These are phyloP conservation scores for Tachysurus fulvidraco DNA, from an alignment of 2,113 vertebrate species.

Conservation along the genomic window DNA sequence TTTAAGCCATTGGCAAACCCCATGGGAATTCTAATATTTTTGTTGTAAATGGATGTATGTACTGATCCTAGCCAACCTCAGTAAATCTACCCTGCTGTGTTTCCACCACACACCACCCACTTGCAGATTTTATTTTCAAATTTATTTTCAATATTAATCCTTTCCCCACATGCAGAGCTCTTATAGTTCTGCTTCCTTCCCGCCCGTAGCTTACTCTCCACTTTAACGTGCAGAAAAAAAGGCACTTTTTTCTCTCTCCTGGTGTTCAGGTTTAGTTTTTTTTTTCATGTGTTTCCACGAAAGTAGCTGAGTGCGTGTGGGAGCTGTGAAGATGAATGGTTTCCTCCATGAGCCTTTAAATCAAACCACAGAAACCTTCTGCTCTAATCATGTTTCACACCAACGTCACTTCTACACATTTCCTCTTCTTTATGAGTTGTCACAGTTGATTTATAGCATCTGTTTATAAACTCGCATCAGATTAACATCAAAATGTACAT, in stretches of 20 bases:
- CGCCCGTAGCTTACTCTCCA: slow-evolving; percentile 21
- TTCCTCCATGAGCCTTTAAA: slow-evolving; percentile 61
- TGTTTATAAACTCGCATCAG: slow-evolving; percentile 45
- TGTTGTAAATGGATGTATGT: neutral
- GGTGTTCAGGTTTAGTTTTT: slow-evolving; percentile 31
- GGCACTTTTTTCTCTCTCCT: neutral
- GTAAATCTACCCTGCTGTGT: slow-evolving; percentile 5
- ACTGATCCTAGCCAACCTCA: slow-evolving; percentile 17
- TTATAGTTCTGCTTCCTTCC: slow-evolving; percentile 4
- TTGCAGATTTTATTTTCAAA: slow-evolving; percentile 17
- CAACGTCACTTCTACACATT: slow-evolving; percentile 63
- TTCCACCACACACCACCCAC: neutral
- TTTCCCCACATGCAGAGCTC: neutral
- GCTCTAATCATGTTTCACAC: slow-evolving; percentile 68
- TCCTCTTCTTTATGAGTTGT: slow-evolving; percentile 62
- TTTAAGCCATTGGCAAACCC: neutral
- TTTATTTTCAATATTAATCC: slow-evolving; percentile 37
- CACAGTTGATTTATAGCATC: slow-evolving; percentile 56
- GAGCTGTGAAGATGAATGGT: slow-evolving; percentile 59
- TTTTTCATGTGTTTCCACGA: slow-evolving; percentile 29
- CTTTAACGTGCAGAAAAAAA: neutral
- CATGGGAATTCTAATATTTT: neutral
- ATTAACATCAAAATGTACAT: neutral
- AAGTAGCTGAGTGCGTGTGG: slow-evolving; percentile 45
- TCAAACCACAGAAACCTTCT: slow-evolving; percentile 60